Percentiles rank a stretch among this genome's conserved stretches.
phyloP scores from a whole-genome alignment of 1,140 invertebrate species.

The Cephus cinctus region DNA sequence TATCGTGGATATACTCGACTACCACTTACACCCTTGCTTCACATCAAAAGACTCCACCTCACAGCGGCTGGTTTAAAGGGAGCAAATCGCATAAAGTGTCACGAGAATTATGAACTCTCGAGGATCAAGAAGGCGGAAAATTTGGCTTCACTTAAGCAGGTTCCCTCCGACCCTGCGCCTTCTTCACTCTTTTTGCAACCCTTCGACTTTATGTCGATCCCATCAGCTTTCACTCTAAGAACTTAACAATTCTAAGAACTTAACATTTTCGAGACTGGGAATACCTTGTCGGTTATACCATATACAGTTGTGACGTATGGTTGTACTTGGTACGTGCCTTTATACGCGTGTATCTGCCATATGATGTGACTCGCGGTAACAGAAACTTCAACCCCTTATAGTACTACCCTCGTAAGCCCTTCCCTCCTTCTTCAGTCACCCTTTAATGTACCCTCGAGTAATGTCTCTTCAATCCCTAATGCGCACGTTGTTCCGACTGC shows the following conservation, averaged over 20 bases:
- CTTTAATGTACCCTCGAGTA: conserved; percentile 23
- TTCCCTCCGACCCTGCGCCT: neutral
- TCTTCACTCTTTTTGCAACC: neutral
- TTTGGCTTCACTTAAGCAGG: conserved; percentile 3
- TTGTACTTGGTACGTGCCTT: no score
- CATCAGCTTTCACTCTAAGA: neutral
- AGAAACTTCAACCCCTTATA: no score
- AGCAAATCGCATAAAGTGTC: conserved; percentile 9
- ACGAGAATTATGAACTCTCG: conserved; percentile 6
- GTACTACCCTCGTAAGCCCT: conserved; percentile 11
- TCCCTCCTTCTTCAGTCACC: conserved; percentile 16
- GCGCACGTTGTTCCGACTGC: conserved; percentile 17
- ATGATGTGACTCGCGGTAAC: no score
- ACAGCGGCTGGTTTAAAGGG: neutral
- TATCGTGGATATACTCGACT: no score
- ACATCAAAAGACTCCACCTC: conserved; percentile 7
- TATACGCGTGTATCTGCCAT: no score
- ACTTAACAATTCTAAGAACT: neutral
- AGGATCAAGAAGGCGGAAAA: conserved; percentile 9
- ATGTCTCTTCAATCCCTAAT: conserved; percentile 19
- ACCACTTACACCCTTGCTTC: neutral
- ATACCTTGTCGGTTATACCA: neutral
- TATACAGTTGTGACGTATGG: no score
- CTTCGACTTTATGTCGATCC: neutral
- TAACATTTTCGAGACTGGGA: neutral